Evolutionary conservation across 2,113 vertebrate genomes (phyloP), one percentile per base, ranked within the genome.

Genomic region (Oxygymnocypris stewartii): DNA sequence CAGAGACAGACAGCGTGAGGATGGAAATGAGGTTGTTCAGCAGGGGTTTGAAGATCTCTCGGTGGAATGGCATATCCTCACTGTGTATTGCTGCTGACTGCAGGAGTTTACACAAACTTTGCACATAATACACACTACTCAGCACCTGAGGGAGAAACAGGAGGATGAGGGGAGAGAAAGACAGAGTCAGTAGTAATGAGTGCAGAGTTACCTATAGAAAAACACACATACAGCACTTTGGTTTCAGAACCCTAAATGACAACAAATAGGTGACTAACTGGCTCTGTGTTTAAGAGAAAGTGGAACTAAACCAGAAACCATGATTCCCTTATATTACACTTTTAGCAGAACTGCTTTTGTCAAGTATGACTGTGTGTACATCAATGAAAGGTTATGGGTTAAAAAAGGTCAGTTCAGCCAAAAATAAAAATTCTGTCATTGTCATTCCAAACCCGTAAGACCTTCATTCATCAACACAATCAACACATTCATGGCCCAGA

Each of bases 41-140:
- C 35, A 98, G 91, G 84, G 93, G 91, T 82, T 94, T 96, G 88
- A 97, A 84, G 69, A 96, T 86, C 74, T 96, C 95, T 85, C 95
- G 92, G 87, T 96, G 95, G 51, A 90, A 90, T 88, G 96, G 91
- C 85, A 95, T 93, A 35, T 94, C 89, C 35, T 90, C 89, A 44
- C 95, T 96, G 71, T 95, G 89, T 49, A 93, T 47, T 8, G 97
- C 89, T 88, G 95, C 96, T 0, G 95, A 92, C 84, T 94, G 95
- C 75, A 99, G 91, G 79, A 99, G 94, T 87, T 90, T 94, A 85
- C 93, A 96, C 91, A 97, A 90, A 86, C 96, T 94, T 16, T 95
- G 95, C 75, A 97, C 79, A 90, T 96, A 97, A 20, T 96, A 95
- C 85, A 98, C 4, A 94, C 92, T 31, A 93, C 79, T 92, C 85